phyloP scores from a whole-genome alignment of 2,113 vertebrate species.

The Phalacrocorax aristotelis region DNA sequence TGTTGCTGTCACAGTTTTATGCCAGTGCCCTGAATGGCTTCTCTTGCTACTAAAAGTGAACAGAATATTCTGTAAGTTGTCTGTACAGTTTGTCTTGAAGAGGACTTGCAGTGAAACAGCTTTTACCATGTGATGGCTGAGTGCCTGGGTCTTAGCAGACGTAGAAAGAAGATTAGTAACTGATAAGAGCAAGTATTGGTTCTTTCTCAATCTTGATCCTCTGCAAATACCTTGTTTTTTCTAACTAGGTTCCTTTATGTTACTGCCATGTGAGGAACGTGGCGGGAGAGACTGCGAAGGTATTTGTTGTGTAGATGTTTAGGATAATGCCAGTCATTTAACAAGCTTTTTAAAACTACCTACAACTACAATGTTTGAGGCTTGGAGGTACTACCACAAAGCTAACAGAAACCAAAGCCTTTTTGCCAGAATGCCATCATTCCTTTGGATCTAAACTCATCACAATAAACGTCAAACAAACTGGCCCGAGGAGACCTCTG shows the following conservation, averaged over 20 bases:
- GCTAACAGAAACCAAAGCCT: neutral
- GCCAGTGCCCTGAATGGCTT: neutral
- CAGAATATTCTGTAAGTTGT: fast-evolving
- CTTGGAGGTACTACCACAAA: neutral
- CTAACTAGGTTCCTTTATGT: neutral
- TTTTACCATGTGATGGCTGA: neutral
- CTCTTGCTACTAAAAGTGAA: neutral
- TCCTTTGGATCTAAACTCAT: neutral
- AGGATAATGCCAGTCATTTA: neutral
- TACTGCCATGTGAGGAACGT: neutral
- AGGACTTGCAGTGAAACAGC: neutral
- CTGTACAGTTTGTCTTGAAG: neutral
- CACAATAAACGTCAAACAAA: neutral
- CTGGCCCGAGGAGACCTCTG: neutral
- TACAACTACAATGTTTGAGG: neutral
- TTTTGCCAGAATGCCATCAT: neutral
- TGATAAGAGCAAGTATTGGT: neutral
- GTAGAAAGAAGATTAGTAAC: neutral
- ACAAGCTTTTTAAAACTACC: neutral
- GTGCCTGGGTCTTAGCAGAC: neutral
- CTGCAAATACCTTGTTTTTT: neutral
- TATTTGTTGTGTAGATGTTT: neutral
- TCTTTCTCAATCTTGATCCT: neutral
- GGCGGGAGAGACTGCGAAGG: neutral
- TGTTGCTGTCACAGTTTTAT: neutral